These are phyloP conservation scores for Macrophya annulata DNA, from an alignment of 2,888 invertebrate species.

Conservation along the genomic window DNA sequence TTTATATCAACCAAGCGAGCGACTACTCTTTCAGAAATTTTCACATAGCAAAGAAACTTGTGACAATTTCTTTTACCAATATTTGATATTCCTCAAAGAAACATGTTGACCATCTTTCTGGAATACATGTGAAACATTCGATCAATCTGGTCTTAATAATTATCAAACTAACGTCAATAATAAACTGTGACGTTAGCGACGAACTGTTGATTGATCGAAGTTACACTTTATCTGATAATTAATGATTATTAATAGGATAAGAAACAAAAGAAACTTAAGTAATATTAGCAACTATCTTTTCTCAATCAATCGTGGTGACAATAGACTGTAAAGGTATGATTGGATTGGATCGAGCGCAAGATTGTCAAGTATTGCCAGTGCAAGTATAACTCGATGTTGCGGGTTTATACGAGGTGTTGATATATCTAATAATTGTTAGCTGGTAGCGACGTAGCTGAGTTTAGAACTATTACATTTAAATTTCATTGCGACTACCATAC, in stretches of 20 bases:
- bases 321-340: constrained; percentile 75
- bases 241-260: constrained; percentile 48
- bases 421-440: constrained; percentile 32
- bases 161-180: not conserved
- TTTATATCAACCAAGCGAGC: not conserved
- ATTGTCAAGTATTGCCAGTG: constrained; percentile 17
- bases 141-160: constrained; percentile 24
- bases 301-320: constrained; percentile 77
- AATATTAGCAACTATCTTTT: constrained; percentile 65
- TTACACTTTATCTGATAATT: constrained; percentile 21
- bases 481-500: not conserved
- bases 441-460: constrained; percentile 36
- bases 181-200: not conserved
- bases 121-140: constrained; percentile 39
- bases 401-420: constrained; percentile 34
- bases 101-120: constrained; percentile 20
- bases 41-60: not conserved
- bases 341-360: constrained; percentile 66
- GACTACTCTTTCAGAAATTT: not conserved
- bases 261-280: constrained; percentile 62
- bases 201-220: constrained; percentile 32
- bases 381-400: constrained; percentile 17
- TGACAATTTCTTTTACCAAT: not conserved
- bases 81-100: constrained; percentile 1
- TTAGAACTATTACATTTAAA: constrained; percentile 35